Base-by-base conservation (phyloP, 2,888 invertebrate species). In the Aporophyla nigra region DNA sequence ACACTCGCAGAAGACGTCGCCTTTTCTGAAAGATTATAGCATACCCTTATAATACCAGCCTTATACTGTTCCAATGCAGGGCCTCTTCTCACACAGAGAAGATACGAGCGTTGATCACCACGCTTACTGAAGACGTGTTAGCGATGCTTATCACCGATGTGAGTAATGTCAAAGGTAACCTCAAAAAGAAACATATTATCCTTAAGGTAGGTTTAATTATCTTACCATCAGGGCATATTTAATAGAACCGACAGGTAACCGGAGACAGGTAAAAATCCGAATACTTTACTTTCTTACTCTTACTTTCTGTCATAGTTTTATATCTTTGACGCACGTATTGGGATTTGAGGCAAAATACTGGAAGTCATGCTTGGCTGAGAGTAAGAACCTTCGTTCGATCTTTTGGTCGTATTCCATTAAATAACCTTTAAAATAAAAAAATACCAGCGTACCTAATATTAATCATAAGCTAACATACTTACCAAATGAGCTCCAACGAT, bases 1-100 rank as follows among this genome's bases (percentile, higher is more conserved):
- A 91, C 0, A 85, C 74, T 1, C 78, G 78, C 6, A 92, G 77
- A 7, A 84, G 76, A 14, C 72, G 76, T 1, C 80, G 74, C 19
- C 85, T 84, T 78, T 88, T 91, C 91, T 91, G 89, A 19, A 90
- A 88, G 4, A 56, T 76, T 46, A 14, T 5, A 33, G 33, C 10
- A 10, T 16, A 67, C n/a, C 5, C 27, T 63, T 19, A n/a, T 54
- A 54, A n/a, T 54, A n/a, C 54, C 54, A 54, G n/a, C n/a, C n/a
- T 54, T 10, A n/a, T n/a, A n/a, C 5, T 53, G 0, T 4, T 3
- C 1, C 49, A 51, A 5, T 19, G 49, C 16, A 19, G 16, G 16
- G 5, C 19, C 10, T 10, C 43, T 46, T 46, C 43, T 12, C 43
- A 12, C n/a, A 3, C 10, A 53, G n/a, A n/a, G 53, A 53, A 53